Evolutionary conservation across 2,888 invertebrate genomes (phyloP), one percentile per base, ranked within the genome.

Genomic region (Nipponacmea schrenckii): DNA sequence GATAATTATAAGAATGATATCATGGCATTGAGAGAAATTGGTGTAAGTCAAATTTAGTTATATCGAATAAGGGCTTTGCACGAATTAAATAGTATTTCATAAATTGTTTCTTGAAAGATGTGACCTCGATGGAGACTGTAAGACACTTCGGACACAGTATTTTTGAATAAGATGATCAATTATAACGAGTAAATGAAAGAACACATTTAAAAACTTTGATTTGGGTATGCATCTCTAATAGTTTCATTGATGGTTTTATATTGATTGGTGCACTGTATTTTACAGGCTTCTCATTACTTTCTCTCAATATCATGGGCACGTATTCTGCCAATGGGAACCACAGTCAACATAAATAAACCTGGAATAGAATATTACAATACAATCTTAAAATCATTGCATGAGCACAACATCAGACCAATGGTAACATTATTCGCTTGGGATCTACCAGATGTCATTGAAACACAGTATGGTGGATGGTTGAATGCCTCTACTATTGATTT

Each of bases 291-390:
- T 26, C 75, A 77, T 68, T 84, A 83, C 66, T 83, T 89, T 45
- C 88, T 90, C 74, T 89, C 89, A 0, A 75, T 90, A 45, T 92
- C 94, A 0, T 95, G 95, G 95, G 88, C 93, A 0, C 90, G 95
- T 67, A 90, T 95, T 67, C 88, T 94, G 74, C 94, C 94, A 0
- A 91, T 90, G 10, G 94, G 81, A 26, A 77, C 77, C 3, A 69
- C 71, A 4, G 64, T 27, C 39, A 24, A 31, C 20, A 45, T 94
- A 39, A 95, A 93, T 84, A 89, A 91, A 62, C 90, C 91, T 8
- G 95, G 94, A 27, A 90, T 95, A n/a, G 89, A 92, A 71, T 94
- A 94, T 88, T 96, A 96, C 86, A 92, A 92, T 82, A 91, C 93
- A 78, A 88, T 96, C 64, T 93, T 95, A 71, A 91, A 94, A 81